A percentile compares a stretch with the other conserved stretches of the same genome.
phyloP scores from a whole-genome alignment of 2,888 invertebrate species.

The Tanypteryx hageni region DNA sequence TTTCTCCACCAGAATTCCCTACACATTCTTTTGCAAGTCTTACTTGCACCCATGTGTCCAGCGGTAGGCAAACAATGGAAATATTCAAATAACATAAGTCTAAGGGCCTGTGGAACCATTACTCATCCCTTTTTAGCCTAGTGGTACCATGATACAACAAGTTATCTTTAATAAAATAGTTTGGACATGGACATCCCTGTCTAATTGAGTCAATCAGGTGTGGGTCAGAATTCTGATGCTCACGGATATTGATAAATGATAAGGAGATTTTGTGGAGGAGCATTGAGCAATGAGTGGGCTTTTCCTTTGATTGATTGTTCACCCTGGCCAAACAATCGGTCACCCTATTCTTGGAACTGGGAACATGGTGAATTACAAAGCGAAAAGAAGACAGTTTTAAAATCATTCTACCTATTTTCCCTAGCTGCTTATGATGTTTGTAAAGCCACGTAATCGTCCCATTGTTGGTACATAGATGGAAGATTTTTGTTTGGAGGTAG shows the following conservation, averaged over 20 bases:
- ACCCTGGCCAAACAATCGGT: background rate
- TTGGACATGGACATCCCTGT: too few relatives aligned
- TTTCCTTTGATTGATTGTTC: background rate
- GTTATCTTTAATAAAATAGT: background rate
- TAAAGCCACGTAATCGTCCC: background rate
- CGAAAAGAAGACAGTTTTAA: background rate
- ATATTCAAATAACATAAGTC: too few relatives aligned
- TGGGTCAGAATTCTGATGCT: background rate
- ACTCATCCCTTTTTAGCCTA: background rate
- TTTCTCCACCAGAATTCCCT: background rate
- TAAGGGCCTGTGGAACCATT: too few relatives aligned
- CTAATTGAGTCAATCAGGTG: background rate
- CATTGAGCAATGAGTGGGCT: background rate
- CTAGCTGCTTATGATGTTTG: background rate
- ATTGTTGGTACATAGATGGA: background rate
- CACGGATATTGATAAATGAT: background rate
- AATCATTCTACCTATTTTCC: background rate
- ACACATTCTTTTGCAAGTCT: background rate
- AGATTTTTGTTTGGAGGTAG: background rate
- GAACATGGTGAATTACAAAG: background rate
- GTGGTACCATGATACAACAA: background rate
- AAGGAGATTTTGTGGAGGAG: background rate
- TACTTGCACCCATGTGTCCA: too few relatives aligned
- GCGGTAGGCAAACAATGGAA: too few relatives aligned
- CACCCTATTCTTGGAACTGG: background rate